Conservation (phyloP, 1,140 invertebrate genomes). For the Diorhabda carinulata region DNA sequence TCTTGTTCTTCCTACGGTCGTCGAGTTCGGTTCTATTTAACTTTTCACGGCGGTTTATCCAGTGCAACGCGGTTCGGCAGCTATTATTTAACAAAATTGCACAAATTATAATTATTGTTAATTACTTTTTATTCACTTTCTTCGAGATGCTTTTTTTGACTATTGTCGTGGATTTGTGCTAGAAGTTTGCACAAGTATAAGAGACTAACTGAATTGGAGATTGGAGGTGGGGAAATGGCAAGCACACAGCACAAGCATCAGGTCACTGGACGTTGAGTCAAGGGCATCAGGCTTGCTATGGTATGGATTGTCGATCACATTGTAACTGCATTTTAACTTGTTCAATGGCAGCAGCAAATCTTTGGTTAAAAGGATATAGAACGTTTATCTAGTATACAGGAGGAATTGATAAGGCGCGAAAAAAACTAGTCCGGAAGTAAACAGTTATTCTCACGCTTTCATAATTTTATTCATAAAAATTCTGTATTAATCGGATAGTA, state of each 20-base stretch:
- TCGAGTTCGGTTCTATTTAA: too few relatives aligned
- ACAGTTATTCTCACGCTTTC: too few relatives aligned
- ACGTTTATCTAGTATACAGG: conserved; percentile 12
- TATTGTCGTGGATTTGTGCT: conserved; percentile 15
- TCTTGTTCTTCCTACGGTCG: too few relatives aligned
- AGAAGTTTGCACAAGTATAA: conserved; percentile 17
- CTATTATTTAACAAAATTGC: too few relatives aligned
- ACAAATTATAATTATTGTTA: too few relatives aligned
- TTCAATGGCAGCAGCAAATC: conserved; percentile 21
- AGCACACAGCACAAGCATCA: conserved; percentile 29
- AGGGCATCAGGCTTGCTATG: conserved; percentile 37
- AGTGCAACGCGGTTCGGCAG: too few relatives aligned
- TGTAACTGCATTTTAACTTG: conserved; percentile 25
- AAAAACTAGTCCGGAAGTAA: not conserved
- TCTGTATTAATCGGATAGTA: too few relatives aligned
- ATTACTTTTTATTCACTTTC: not conserved
- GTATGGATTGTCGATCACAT: conserved; percentile 37
- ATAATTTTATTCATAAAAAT: too few relatives aligned
- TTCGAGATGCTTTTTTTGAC: conserved; percentile 11
- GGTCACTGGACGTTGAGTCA: conserved; percentile 44
- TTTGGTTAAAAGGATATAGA: conserved; percentile 16
- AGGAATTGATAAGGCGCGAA: not conserved
- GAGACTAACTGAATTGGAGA: conserved; percentile 18
- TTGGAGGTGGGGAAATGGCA: conserved; percentile 35
- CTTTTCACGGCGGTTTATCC: too few relatives aligned